Base-by-base conservation (phyloP, 2,888 invertebrate genomes). In the Leucania comma region DNA sequence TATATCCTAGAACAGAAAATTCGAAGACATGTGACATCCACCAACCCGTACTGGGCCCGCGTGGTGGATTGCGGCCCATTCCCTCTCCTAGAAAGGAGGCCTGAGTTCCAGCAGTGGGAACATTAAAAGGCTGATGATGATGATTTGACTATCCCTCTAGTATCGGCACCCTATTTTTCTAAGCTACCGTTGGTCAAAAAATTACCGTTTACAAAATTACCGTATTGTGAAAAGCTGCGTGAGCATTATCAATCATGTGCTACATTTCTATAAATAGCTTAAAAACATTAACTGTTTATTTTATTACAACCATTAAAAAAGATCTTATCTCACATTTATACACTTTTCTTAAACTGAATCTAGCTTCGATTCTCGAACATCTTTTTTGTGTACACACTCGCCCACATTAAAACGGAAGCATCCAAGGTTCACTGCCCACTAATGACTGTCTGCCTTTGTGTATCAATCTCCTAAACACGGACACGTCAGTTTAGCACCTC, bases 391-490 rank as follows among this genome's bases (percentile, higher is more conserved):
- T 64, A 56, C 64, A 57, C 68, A 60, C 48, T 66, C 72, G 71
- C 74, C 70, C 72, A 79, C 83, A 62, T 70, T 58, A 42, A 73
- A 89, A 88, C 91, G 92, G 92, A 92, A 92, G 88, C 87, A 24
- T 70, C 78, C 92, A 92, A 92, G 92, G 92, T 83, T 84, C 86
- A 82, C 81, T 84, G 79, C 85, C 84, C 85, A 86, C 87, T 87
- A 87, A 86, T 82, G 79, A 80, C 70, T 67, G 72, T 81, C 71
- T 69, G 80, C 75, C 81, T 84, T 84, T 78, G 81, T 84, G 66
- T 84, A 78, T 81, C 82, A 77, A 81, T 83, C 80, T 78, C 56
- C 72, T 78, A 75, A 85, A 84, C 77, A 78, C 72, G 72, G 75
- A 75, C 79, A 70, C 68, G 73, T 60, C 75, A 82, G 54, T 72